These are phyloP conservation scores for Potamilus streckersoni DNA, from an alignment of 1,140 invertebrate genomes.

Conservation along the genomic window DNA sequence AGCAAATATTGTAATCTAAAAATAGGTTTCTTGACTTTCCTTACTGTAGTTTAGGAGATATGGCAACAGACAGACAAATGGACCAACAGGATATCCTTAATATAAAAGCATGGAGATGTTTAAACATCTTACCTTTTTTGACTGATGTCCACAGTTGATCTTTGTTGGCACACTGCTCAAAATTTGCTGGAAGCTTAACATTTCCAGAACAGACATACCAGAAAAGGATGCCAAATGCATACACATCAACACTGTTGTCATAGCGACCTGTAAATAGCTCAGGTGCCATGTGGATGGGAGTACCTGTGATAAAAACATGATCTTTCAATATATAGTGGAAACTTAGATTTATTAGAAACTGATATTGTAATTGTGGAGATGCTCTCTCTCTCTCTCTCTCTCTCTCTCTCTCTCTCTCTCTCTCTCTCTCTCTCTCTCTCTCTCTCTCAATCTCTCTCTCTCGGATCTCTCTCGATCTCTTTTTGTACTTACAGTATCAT, in stretches of 20 bases:
- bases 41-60: background rate
- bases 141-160: slow-evolving; percentile 90
- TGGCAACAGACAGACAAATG: background rate
- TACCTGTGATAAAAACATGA: slow-evolving; percentile 57
- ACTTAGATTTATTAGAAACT: too few relatives aligned
- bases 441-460: too few relatives aligned
- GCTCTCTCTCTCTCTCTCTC: too few relatives aligned
- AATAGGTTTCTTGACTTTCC: background rate
- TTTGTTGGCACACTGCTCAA: slow-evolving; percentile 89
- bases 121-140: slow-evolving; percentile 76
- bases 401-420: too few relatives aligned
- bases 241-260: slow-evolving; percentile 88
- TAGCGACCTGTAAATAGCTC: slow-evolving; percentile 84
- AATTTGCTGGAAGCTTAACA: slow-evolving; percentile 82
- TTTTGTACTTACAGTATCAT: too few relatives aligned
- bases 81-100: slow-evolving; percentile 10
- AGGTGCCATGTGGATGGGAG: slow-evolving; percentile 93
- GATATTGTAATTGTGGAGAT: too few relatives aligned
- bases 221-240: slow-evolving; percentile 91
- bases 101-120: slow-evolving; percentile 25
- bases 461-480: too few relatives aligned
- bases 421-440: too few relatives aligned
- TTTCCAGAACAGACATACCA: slow-evolving; percentile 92
- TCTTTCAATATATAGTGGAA: too few relatives aligned
- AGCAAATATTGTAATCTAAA: background rate